Conservation (phyloP, 2,888 invertebrate species). For the Patella pellucida region DNA sequence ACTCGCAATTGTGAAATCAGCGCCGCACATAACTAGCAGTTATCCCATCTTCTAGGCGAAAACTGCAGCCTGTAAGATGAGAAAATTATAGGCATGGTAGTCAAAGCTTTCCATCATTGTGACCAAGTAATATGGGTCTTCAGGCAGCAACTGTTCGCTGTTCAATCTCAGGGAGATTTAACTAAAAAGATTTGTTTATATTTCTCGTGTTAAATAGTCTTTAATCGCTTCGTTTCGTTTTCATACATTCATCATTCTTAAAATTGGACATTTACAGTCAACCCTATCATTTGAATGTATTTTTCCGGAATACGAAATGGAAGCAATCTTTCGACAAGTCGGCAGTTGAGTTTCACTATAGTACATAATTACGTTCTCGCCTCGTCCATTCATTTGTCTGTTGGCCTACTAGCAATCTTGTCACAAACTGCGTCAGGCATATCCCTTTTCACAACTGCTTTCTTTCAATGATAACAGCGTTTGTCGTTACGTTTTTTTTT, state of each 20-base stretch:
- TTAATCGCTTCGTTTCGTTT: constrained; percentile 2
- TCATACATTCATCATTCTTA: constrained; percentile 16
- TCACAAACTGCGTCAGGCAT: background rate
- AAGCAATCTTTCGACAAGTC: constrained; percentile 20
- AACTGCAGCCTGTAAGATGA: background rate
- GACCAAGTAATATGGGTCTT: constrained; percentile 5
- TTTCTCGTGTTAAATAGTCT: constrained; percentile 26
- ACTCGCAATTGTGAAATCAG: constrained; percentile 28
- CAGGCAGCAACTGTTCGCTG: constrained; percentile 4
- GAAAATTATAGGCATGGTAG: constrained; percentile 21
- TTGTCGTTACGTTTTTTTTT: background rate
- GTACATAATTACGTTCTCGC: constrained; percentile 19
- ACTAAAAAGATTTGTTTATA: constrained; percentile 27
- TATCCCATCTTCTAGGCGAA: constrained; percentile 11
- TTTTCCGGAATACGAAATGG: constrained; percentile 6
- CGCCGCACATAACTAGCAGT: constrained; percentile 15
- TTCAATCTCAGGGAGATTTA: constrained; percentile 17
- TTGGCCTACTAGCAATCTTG: background rate
- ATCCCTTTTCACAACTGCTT: constrained; percentile 3
- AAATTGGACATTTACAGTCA: constrained; percentile 3
- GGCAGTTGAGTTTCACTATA: constrained; percentile 6
- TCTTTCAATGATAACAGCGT: background rate
- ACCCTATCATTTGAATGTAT: constrained; percentile 8
- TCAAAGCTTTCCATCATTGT: constrained; percentile 17
- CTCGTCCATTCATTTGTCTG: constrained; percentile 20